Base-by-base conservation (phyloP, 1,140 invertebrate genomes). In the Lepidurus arcticus region DNA sequence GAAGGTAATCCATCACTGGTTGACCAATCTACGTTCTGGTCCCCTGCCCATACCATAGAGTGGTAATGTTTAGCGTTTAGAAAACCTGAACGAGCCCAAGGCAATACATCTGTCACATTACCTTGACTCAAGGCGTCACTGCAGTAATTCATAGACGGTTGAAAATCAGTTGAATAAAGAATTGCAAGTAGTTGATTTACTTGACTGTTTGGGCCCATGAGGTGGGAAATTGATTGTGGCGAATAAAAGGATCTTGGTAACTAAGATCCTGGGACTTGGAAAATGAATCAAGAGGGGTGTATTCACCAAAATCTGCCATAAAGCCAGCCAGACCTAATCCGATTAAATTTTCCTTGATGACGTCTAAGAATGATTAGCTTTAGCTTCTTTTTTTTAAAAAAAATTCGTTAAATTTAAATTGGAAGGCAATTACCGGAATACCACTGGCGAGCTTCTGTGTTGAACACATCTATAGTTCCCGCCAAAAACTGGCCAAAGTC, bases 301-400 rank as follows among this genome's bases (percentile, higher is more conserved):
- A 86, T 79, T 86, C 86, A 0, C 85, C 85, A 79, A 86, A 86
- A 79, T 86, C 86, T 0, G 86, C 86, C 86, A 86, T 86, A 84
- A 85, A 86, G 0, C 86, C 86, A 16, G 82, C 80, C 9, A 86
- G 78, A 9, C 85, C 85, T 11, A 86, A 80, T 16, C 82, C 81
- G 9, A 86, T 80, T 79, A 86, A 82, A 80, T 86, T 86, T 73
- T 76, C 82, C 74, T 82, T 83, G 13, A 86, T 84, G 6, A 84
- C 74, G 1, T 79, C 84, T 83, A 34, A 8, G 80, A 73, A 80
- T 44, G n/a, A 42, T 76, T 65, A 0, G 45, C 42, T 6, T 44
- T 13, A 75, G n/a, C 74, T 9, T 44, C 7, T 24, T 4, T 21
- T 13, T 21, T 7, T 21, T 10, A 75, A n/a, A n/a, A n/a, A n/a